Percentiles rank a stretch among this genome's conserved stretches.
These are phyloP conservation scores for Bambusicola thoracicus DNA, from an alignment of 2,113 vertebrate genomes.

Conservation along the genomic window DNA sequence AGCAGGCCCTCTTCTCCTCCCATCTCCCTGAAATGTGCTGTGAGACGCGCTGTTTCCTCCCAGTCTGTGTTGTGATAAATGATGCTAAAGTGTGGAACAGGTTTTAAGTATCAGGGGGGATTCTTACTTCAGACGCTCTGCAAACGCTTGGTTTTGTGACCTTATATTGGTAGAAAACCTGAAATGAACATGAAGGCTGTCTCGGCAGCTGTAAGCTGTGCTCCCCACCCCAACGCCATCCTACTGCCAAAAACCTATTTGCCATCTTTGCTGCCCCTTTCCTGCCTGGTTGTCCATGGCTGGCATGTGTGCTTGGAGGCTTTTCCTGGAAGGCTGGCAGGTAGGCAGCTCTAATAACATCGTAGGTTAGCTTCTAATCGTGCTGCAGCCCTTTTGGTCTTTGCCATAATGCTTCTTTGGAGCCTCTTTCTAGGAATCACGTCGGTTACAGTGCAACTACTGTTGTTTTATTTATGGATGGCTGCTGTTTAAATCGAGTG, in stretches of 20 bases:
- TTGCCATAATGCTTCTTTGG: not conserved
- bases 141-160: not conserved
- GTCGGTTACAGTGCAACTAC: not conserved
- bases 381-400: not conserved
- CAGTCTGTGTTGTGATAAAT: not conserved
- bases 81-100: not conserved
- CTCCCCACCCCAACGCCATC: no score
- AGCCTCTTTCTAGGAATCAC: not conserved
- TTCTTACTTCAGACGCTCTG: not conserved
- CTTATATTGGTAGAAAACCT: not conserved
- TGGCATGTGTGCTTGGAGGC: not conserved
- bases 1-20: constrained; percentile 43
- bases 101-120: not conserved
- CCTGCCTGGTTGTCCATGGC: not conserved
- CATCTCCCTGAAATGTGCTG: not conserved
- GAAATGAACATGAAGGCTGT: not conserved
- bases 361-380: not conserved
- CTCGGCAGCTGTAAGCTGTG: not conserved
- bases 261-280: constrained; percentile 10
- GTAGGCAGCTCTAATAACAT: not conserved
- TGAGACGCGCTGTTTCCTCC: not conserved
- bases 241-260: no score
- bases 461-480: not conserved
- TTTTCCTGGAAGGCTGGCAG: constrained; percentile 27
- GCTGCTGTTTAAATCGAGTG: not conserved